Evolutionary conservation across 2,888 invertebrate genomes (phyloP).

Genomic region (Cheilosia scutellata): DNA sequence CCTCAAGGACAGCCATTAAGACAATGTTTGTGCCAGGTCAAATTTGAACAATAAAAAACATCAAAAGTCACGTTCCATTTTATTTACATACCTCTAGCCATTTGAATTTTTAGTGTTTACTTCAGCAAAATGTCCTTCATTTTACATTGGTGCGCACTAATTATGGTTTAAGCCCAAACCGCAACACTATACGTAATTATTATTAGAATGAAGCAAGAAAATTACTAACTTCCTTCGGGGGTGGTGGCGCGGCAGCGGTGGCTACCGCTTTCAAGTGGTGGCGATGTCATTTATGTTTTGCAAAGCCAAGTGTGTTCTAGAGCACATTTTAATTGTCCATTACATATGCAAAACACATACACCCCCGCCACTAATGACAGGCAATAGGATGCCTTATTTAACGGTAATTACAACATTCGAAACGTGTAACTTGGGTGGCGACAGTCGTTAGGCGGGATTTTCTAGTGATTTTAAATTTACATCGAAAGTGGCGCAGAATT

Average conservation of each 20-base stretch:
- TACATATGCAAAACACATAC: constrained; percentile 28
- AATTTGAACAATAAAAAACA: neutral
- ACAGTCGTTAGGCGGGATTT: neutral
- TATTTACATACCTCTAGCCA: neutral
- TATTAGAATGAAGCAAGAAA: constrained; percentile 22
- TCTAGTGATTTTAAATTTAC: constrained; percentile 12
- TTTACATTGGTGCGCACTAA: constrained; percentile 47
- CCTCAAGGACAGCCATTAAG: neutral
- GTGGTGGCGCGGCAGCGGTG: neutral
- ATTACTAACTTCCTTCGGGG: constrained; percentile 19
- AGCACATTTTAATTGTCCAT: constrained; percentile 22
- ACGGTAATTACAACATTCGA: constrained; percentile 32
- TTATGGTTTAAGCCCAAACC: constrained; percentile 40
- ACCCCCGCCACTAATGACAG: constrained; percentile 17
- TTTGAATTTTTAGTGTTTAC: constrained; percentile 20
- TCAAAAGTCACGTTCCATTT: constrained; percentile 52
- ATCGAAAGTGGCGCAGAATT: neutral
- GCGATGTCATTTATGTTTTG: neutral
- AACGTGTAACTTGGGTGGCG: constrained; percentile 2
- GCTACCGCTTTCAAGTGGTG: constrained; percentile 10
- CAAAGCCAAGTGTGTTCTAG: neutral
- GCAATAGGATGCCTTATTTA: constrained; percentile 36
- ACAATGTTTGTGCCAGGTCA: neutral
- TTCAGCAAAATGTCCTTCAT: neutral
- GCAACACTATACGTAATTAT: constrained; percentile 2